Evolutionary conservation across 2,888 invertebrate species (phyloP).

Genomic region (Ormyrus rosae): DNA sequence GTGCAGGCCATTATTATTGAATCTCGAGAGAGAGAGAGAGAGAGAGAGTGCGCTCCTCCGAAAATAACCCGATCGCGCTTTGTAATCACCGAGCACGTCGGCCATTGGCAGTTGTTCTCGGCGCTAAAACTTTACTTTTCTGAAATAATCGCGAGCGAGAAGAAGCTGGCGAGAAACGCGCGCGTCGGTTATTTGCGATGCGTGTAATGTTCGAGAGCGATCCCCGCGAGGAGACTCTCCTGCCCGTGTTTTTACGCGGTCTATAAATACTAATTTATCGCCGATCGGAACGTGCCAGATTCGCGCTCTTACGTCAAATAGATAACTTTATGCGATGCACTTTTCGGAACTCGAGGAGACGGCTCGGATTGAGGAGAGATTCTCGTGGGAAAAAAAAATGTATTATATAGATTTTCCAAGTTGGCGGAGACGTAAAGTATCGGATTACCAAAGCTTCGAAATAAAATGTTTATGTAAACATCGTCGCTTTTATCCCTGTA

Average conservation of each 20-base stretch:
- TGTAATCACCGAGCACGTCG: constrained; percentile 35
- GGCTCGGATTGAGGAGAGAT: too few species aligned
- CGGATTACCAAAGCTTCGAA: constrained; percentile 18
- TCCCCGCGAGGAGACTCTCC: constrained; percentile 28
- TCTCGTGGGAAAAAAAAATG: too few species aligned
- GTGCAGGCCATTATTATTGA: not conserved
- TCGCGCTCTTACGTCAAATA: constrained; percentile 62
- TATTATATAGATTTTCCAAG: not conserved
- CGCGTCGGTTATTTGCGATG: constrained; percentile 54
- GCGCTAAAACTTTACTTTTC: constrained; percentile 51
- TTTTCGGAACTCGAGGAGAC: too few species aligned
- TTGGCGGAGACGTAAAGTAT: not conserved
- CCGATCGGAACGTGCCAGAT: constrained; percentile 63
- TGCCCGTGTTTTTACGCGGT: constrained; percentile 30
- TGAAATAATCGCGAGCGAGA: constrained; percentile 58
- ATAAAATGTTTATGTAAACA: constrained; percentile 38
- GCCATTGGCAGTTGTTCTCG: constrained; percentile 34
- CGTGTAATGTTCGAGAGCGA: constrained; percentile 43
- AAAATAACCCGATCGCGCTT: constrained; percentile 21
- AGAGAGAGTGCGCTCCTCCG: not conserved
- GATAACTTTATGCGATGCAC: not conserved
- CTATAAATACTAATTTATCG: constrained; percentile 71
- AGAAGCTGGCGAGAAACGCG: constrained; percentile 24
- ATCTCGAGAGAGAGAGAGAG: not conserved
- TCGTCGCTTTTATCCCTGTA: not conserved